phyloP scores from a whole-genome alignment of 2,113 vertebrate genomes.

The Heteronetta atricapilla region DNA sequence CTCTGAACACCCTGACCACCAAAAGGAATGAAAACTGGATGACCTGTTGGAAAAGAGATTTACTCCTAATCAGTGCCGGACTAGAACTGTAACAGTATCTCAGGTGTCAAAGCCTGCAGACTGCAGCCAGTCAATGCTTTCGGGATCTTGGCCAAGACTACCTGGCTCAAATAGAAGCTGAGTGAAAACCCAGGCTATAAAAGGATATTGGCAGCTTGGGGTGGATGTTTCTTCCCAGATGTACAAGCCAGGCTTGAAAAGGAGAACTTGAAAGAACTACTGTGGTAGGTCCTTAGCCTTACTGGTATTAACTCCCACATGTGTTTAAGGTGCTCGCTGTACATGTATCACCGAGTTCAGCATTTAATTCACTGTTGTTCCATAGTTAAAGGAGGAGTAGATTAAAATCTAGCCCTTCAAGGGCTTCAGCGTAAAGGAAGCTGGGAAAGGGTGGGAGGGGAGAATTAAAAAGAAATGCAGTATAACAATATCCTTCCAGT shows the following conservation, averaged over 20 bases:
- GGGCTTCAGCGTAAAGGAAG: not conserved
- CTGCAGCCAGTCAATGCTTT: not conserved
- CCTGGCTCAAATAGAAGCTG: not conserved
- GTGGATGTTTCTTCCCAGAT: not conserved
- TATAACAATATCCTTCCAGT: not conserved
- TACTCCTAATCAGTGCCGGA: not conserved
- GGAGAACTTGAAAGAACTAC: not conserved
- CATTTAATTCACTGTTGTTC: not conserved
- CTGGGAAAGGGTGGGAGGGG: not conserved
- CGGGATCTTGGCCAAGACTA: not conserved
- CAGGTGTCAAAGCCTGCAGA: not conserved
- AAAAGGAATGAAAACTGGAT: not conserved
- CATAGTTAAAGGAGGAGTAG: not conserved
- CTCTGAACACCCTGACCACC: not conserved
- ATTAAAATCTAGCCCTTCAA: not conserved
- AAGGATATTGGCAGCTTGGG: not conserved
- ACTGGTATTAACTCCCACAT: not conserved
- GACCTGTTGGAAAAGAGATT: not conserved
- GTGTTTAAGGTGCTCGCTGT: not conserved
- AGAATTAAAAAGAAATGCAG: not conserved
- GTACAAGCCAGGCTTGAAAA: not conserved
- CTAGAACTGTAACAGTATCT: not conserved
- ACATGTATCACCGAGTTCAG: not conserved
- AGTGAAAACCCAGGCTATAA: not conserved
- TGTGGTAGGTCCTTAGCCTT: not conserved